Conservation (phyloP, 2,888 invertebrate species). For the Sphaerophoria rueppellii region DNA sequence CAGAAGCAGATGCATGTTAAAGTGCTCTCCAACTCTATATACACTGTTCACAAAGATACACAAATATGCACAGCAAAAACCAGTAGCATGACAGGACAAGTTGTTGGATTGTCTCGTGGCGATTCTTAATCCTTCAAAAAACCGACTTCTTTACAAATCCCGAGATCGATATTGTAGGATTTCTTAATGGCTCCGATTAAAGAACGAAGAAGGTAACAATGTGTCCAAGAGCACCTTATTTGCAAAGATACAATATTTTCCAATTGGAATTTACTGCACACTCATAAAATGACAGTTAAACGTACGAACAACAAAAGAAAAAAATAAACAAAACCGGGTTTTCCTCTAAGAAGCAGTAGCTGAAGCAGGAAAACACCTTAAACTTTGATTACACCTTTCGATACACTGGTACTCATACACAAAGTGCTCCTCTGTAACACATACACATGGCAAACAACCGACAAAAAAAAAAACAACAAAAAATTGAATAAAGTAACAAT, state of each 20-base stretch:
- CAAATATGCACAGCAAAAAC: conserved; percentile 38
- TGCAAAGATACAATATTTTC: conserved; percentile 22
- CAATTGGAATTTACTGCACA: conserved; percentile 26
- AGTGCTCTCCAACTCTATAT: neutral
- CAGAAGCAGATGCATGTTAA: conserved; percentile 61
- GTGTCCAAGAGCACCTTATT: conserved; percentile 21
- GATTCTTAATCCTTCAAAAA: conserved; percentile 13
- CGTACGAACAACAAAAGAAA: neutral
- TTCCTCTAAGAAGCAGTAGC: conserved; percentile 29
- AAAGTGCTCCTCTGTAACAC: neutral
- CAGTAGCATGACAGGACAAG: conserved; percentile 68
- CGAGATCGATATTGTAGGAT: too few relatives aligned
- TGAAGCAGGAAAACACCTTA: conserved; percentile 56
- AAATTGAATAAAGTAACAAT: neutral
- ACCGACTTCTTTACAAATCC: conserved; percentile 16
- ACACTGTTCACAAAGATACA: conserved; percentile 19
- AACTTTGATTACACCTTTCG: conserved; percentile 54
- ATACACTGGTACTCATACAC: conserved; percentile 22
- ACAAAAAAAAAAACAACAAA: neutral
- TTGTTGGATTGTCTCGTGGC: conserved; percentile 36
- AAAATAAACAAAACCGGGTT: conserved; percentile 59
- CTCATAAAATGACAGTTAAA: neutral
- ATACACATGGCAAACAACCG: neutral
- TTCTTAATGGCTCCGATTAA: neutral
- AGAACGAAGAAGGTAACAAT: neutral